Conservation (phyloP, 2,888 invertebrate genomes). For the Troglohyphantes excavatus region DNA sequence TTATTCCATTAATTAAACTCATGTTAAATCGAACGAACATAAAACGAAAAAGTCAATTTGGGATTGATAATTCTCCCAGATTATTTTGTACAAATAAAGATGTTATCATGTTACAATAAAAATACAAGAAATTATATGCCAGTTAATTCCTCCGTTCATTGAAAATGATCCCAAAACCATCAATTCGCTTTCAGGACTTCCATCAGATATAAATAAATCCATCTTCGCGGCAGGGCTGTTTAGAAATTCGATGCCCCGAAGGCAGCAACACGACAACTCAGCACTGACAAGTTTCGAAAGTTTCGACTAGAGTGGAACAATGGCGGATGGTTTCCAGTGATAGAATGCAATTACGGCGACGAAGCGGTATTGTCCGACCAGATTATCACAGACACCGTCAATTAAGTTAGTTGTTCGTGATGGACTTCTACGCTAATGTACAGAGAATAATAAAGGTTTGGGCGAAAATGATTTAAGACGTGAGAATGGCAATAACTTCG, state of each 20-base stretch:
- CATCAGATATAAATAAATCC: no score
- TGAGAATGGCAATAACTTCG: neutral
- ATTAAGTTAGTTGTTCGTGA: constrained; percentile 42
- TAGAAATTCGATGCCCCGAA: constrained; percentile 50
- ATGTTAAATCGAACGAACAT: no score
- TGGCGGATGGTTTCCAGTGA: constrained; percentile 57
- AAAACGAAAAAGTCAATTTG: no score
- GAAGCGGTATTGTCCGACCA: constrained; percentile 20
- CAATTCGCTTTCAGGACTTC: no score
- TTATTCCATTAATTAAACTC: no score
- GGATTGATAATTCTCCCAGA: no score
- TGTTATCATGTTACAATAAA: no score
- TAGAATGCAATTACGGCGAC: constrained; percentile 61
- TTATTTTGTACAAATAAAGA: no score
- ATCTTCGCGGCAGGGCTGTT: constrained; percentile 3
- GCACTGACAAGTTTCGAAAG: constrained; percentile 43
- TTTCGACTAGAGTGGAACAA: constrained; percentile 53
- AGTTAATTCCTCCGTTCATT: no score
- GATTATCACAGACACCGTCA: constrained; percentile 11
- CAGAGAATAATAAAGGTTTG: neutral
- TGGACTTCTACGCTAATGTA: constrained; percentile 10
- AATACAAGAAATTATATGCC: no score
- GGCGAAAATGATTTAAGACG: neutral
- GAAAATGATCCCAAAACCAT: no score
- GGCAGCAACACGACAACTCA: constrained; percentile 56